Conservation (phyloP, 2,888 invertebrate species). For the Orthosia gothica region DNA sequence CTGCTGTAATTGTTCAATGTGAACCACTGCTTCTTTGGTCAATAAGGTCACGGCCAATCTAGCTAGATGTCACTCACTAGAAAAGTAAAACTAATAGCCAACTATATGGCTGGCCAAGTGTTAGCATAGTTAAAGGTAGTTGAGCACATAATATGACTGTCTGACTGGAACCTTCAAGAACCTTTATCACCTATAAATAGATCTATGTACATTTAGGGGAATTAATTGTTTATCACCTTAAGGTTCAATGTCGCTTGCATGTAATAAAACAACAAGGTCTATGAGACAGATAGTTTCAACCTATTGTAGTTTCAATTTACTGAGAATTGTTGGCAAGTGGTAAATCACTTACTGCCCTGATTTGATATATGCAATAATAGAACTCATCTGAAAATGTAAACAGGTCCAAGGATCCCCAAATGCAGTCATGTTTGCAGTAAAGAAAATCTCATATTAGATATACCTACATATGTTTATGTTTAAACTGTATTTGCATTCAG, state of each 20-base stretch:
- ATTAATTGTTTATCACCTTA: neutral
- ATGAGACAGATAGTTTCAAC: neutral
- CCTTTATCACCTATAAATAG: neutral
- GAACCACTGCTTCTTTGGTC: slow-evolving; percentile 65
- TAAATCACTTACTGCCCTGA: no score
- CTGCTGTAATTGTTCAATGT: slow-evolving; percentile 69
- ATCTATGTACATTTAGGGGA: neutral
- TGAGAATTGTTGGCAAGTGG: neutral
- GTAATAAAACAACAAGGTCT: neutral
- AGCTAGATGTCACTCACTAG: neutral
- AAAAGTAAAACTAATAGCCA: neutral
- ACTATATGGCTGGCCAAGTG: neutral
- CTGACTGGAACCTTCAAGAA: slow-evolving; percentile 1
- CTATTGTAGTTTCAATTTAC: neutral
- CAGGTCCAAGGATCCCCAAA: neutral
- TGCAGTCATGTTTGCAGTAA: slow-evolving; percentile 5
- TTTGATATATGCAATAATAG: neutral
- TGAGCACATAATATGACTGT: neutral
- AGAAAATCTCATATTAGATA: slow-evolving; percentile 12
- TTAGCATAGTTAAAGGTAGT: neutral
- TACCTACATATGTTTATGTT: slow-evolving; percentile 23
- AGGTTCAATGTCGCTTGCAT: neutral
- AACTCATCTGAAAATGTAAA: neutral
- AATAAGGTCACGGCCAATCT: slow-evolving; percentile 34
- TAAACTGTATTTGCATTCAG: slow-evolving; percentile 52